phyloP scores from a whole-genome alignment of 2,797 vertebrate genomes.

The Scomberomorus guttatus region DNA sequence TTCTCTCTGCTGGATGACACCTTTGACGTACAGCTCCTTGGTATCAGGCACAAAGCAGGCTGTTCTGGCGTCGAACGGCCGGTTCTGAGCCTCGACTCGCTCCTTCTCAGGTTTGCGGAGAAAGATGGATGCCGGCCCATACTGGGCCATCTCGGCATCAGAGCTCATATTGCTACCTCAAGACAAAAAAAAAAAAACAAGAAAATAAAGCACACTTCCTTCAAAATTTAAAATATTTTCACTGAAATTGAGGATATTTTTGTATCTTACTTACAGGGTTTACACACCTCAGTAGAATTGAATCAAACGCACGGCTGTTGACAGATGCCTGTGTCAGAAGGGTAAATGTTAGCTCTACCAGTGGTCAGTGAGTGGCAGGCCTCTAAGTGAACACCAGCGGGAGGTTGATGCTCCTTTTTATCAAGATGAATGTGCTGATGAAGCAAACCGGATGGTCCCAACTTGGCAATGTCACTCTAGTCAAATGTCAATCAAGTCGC shows the following conservation, averaged over 20 bases:
- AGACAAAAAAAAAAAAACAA: not conserved
- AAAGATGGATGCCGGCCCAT: constrained; percentile 85
- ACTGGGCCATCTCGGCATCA: constrained; percentile 86
- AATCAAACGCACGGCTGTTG: not conserved
- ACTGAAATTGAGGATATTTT: not conserved
- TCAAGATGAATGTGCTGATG: constrained; percentile 46
- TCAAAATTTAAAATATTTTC: not conserved
- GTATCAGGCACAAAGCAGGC: constrained; percentile 88
- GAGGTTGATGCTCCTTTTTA: constrained; percentile 68
- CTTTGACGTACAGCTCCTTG: constrained; percentile 87
- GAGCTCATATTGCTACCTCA: constrained; percentile 64
- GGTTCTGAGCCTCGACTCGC: constrained; percentile 88
- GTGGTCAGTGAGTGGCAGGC: constrained; percentile 20
- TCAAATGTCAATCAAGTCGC: constrained; percentile 68
- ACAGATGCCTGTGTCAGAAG: constrained; percentile 4
- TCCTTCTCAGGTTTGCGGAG: constrained; percentile 90
- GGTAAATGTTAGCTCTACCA: not conserved
- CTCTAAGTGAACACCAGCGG: constrained; percentile 22
- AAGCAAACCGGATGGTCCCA: constrained; percentile 57
- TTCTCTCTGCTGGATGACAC: constrained; percentile 85
- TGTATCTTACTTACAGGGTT: constrained; percentile 30
- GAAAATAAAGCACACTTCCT: not conserved
- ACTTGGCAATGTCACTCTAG: constrained; percentile 71
- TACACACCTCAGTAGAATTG: not conserved
- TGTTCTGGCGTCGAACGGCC: constrained; percentile 90